Percentiles rank a stretch among this genome's conserved stretches.
Conservation (phyloP, 2,113 vertebrate genomes). For the Drymodes brunneopygia region DNA sequence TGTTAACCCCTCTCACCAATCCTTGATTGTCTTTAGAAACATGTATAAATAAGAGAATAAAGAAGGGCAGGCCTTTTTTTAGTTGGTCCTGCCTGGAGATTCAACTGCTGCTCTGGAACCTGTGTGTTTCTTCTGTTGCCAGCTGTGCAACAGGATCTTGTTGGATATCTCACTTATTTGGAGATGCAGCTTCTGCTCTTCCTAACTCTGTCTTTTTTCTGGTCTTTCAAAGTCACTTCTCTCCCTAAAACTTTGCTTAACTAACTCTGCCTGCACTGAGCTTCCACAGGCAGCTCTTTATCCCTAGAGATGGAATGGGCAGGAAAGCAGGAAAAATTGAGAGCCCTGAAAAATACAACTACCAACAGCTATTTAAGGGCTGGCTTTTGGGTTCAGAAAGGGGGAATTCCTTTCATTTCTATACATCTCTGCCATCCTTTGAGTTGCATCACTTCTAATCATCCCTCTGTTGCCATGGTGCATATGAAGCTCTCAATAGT, state of each 20-base stretch:
- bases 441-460: not conserved
- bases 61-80: too few species aligned
- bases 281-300: not conserved
- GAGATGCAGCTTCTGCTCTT: not conserved
- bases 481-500: not conserved
- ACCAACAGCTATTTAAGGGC: not conserved
- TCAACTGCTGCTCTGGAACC: too few species aligned
- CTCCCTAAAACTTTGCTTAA: not conserved
- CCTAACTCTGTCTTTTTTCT: not conserved
- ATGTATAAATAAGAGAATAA: too few species aligned
- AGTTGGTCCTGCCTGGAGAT: too few species aligned
- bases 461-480: constrained; percentile 21
- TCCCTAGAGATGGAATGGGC: not conserved
- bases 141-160: too few species aligned
- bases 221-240: not conserved
- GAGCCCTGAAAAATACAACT: not conserved
- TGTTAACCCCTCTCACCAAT: too few species aligned
- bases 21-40: too few species aligned
- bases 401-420: constrained; percentile 14
- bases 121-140: too few species aligned
- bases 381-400: not conserved
- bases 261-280: not conserved
- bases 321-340: not conserved
- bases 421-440: not conserved
- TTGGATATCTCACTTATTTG: not conserved